Percentiles rank a stretch among this genome's conserved stretches.
These are phyloP conservation scores for Pseudococcus viburni DNA, from an alignment of 2,888 invertebrate genomes.

Conservation along the genomic window DNA sequence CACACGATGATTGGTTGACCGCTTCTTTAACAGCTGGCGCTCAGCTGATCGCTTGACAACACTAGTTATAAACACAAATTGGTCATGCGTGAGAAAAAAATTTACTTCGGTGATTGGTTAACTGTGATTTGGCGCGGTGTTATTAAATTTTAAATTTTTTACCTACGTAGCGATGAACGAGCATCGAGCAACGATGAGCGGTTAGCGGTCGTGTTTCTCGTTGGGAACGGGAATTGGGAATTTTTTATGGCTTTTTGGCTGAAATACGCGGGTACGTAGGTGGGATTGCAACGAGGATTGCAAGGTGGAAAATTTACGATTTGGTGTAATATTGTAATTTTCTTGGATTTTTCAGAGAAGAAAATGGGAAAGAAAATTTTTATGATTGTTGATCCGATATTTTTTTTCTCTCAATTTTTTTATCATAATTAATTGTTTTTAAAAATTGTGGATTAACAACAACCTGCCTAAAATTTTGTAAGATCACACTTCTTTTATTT, in stretches of 20 bases:
- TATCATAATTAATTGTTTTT: no score
- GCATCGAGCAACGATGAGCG: background rate
- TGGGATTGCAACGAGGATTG: background rate
- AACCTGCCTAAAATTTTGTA: no score
- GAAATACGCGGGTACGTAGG: background rate
- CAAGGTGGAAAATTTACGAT: background rate
- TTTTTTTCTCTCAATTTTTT: no score
- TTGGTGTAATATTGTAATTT: background rate
- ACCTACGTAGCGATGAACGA: background rate
- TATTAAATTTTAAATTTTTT: background rate
- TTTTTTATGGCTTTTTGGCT: conserved; percentile 27
- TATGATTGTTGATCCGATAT: no score
- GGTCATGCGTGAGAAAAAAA: conserved; percentile 49
- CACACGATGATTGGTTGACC: conserved; percentile 56
- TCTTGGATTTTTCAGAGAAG: background rate
- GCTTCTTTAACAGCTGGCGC: conserved; percentile 65
- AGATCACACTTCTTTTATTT: no score
- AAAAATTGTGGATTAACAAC: no score
- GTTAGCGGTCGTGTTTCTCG: conserved; percentile 6
- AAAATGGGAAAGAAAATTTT: background rate
- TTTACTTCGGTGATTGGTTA: conserved; percentile 6
- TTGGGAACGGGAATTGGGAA: background rate
- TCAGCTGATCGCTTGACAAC: conserved; percentile 64
- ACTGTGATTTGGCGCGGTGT: conserved; percentile 34
- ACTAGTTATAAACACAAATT: conserved; percentile 45